Evolutionary conservation across 2,113 vertebrate genomes (phyloP), one percentile per base, ranked within the genome.

Genomic region (Fukomys damarensis): DNA sequence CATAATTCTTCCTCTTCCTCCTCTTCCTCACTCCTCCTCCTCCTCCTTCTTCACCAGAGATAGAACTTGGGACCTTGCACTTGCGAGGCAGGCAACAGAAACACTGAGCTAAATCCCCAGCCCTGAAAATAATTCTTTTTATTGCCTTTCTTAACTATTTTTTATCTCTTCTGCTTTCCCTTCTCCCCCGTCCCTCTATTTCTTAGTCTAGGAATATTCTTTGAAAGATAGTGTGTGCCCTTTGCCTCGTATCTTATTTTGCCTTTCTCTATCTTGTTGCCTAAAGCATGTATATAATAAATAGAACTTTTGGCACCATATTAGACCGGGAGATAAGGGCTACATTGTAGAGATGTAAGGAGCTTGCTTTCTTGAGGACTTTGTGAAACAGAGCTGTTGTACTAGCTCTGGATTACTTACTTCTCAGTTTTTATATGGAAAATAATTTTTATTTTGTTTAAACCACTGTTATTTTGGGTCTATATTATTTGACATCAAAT

Each of bases 401-500:
- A 84, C 11, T 65, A 82, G 72, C 10, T 74, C 30, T 35, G 8
- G 52, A 49, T 74, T 86, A 30, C 38, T 68, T 86, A 86, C 79
- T 92, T 89, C 89, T 94, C 68, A 95, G 54, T 86, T 93, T 94
- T 92, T 86, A 86, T 89, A 49, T 72, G 54, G 56, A 56, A 95
- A 63, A 94, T 41, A 93, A 91, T 54, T 85, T 94, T 80, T 77
- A 90, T 74, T 17, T 95, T 66, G 52, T 70, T 46, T 90, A 81
- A 65, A 38, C 26, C 20, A 80, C 11, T 41, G 41, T 87, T 96
- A 76, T 85, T 93, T 91, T 32, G 68, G 14, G 30, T 79, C 41
- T 89, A 83, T 91, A 24, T 81, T 95, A 91, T 82, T 94, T 88
- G 77, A 52, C 91, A 65, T 63, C 52, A 95, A 81, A 63, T 85